Percentiles rank a stretch among this genome's conserved stretches.
Evolutionary conservation across 2,888 invertebrate species (phyloP).

Genomic region (Pachymerium ferrugineum): DNA sequence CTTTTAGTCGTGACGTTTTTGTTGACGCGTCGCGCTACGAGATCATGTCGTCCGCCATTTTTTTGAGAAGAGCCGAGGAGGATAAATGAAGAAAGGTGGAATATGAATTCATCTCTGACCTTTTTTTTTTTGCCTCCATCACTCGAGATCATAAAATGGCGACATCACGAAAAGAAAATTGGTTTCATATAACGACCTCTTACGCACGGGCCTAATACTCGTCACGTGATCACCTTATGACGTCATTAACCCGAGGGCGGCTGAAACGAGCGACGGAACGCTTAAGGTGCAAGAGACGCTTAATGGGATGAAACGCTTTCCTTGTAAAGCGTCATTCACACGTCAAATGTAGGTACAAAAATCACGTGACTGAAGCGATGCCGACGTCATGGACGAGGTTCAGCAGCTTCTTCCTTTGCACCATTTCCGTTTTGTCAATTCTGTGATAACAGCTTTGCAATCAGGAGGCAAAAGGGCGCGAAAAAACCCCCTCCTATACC

Average conservation of each 20-base stretch:
- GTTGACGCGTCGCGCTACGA: background rate
- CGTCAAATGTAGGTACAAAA: conserved; percentile 18
- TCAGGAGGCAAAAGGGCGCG: conserved; percentile 20
- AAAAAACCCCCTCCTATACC: conserved; percentile 9
- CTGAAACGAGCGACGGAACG: background rate
- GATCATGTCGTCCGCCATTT: background rate
- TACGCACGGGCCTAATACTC: background rate
- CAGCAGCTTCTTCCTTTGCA: background rate
- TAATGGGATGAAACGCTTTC: conserved; percentile 19
- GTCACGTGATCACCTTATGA: background rate
- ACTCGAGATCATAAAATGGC: conserved; percentile 18
- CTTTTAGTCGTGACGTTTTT: background rate
- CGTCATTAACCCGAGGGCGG: background rate
- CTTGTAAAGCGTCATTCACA: conserved; percentile 24
- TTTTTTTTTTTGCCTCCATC: background rate
- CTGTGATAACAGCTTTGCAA: conserved; percentile 15
- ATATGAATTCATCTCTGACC: conserved; percentile 17
- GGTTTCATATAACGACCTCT: background rate
- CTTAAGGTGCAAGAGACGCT: background rate
- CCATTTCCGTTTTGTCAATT: conserved; percentile 16
- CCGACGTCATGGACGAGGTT: too few species aligned
- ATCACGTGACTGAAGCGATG: background rate
- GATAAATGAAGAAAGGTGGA: background rate
- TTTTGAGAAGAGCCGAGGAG: too few species aligned
- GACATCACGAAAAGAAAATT: conserved; percentile 19